A percentile compares a stretch with the other conserved stretches of the same genome.
phyloP scores from a whole-genome alignment of 2,888 invertebrate species.

The Mesopsocus fuscifrons region DNA sequence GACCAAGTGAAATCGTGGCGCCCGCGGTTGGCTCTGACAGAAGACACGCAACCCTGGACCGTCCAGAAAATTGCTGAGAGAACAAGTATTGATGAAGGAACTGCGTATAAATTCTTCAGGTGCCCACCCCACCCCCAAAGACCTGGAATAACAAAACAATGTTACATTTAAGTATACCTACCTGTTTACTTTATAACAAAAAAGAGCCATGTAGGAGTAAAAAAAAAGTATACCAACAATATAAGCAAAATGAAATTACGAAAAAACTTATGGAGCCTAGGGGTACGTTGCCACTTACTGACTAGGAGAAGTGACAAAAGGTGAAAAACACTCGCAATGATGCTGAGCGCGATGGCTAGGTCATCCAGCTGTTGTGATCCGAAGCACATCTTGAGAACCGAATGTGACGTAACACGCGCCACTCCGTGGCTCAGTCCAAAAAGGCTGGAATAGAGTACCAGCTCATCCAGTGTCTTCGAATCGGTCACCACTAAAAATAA shows the following conservation, averaged over 20 bases:
- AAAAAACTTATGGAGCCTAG: too few species aligned
- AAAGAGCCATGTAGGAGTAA: too few species aligned
- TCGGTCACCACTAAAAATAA: conserved; percentile 3
- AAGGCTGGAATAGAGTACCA: conserved; percentile 2
- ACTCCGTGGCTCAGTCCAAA: conserved; percentile 2
- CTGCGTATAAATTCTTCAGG: neutral
- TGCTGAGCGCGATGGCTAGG: neutral
- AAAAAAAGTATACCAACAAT: too few species aligned
- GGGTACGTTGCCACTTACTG: neutral
- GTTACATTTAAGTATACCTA: too few species aligned
- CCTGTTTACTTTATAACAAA: too few species aligned
- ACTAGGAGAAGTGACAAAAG: neutral
- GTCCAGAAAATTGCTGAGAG: neutral
- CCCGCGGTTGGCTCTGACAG: neutral
- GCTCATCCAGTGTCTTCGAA: conserved; percentile 1
- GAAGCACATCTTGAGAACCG: conserved; percentile 1
- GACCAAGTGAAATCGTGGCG: conserved; percentile 1
- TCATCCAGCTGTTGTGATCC: neutral
- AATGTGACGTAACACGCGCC: conserved; percentile 1
- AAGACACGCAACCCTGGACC: neutral
- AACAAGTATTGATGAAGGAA: neutral
- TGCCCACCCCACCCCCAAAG: neutral
- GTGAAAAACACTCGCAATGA: neutral
- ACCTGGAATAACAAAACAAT: neutral
- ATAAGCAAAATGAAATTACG: too few species aligned